Conservation (phyloP, 92 coral and sea anemone species). For the Phenganax marumi region DNA sequence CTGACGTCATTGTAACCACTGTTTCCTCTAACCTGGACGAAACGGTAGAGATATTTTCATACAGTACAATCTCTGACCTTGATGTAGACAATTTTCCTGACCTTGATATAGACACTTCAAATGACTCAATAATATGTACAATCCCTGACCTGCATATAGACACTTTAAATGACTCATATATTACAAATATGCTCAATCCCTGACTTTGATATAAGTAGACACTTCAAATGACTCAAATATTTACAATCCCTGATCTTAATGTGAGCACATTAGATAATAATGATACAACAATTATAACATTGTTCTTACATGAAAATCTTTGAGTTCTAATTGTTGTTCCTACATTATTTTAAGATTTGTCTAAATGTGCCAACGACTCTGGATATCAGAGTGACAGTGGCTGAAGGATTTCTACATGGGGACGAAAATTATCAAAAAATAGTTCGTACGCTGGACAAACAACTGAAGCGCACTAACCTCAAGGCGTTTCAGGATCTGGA, state of each 20-base stretch:
- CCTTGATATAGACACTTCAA: no score
- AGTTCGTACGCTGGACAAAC: conserved; percentile 15
- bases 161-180: no score
- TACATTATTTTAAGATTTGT: not conserved
- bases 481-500: conserved; percentile 1
- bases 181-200: no score
- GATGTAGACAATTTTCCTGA: no score
- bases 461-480: not conserved
- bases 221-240: no score
- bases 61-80: not conserved
- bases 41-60: not conserved
- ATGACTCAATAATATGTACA: no score
- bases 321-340: no score
- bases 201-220: no score
- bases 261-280: not conserved
- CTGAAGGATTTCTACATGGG: conserved; percentile 77
- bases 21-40: conserved; percentile 4
- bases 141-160: no score
- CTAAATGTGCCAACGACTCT: conserved; percentile 63
- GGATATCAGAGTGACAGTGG: conserved; percentile 75
- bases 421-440: conserved; percentile 69
- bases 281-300: not conserved
- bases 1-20: conserved; percentile 9
- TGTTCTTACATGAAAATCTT: not conserved
- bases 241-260: no score